phyloP scores from a whole-genome alignment of 2,888 invertebrate species.

The Acleris sparsana region DNA sequence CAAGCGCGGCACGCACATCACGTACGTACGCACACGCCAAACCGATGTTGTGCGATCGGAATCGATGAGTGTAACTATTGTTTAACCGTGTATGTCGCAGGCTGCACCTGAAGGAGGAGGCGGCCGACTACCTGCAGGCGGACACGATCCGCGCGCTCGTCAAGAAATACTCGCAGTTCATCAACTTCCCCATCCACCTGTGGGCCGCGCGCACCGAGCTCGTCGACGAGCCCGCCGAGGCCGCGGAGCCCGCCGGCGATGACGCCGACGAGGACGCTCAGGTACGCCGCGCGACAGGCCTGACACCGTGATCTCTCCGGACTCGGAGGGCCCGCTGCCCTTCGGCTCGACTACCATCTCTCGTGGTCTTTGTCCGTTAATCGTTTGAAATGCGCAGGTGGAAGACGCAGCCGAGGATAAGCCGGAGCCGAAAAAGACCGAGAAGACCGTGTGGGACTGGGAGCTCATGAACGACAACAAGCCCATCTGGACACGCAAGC shows the following conservation, averaged over 20 bases:
- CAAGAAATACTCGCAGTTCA: constrained; percentile 99
- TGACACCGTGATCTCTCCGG: no score
- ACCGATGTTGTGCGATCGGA: no score
- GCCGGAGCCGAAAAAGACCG: constrained; percentile 91
- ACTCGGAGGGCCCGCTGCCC: no score
- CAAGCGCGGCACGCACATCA: constrained; percentile 94
- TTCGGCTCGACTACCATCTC: no score
- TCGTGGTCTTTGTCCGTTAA: no score
- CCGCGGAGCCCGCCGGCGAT: constrained; percentile 51
- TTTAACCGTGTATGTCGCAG: constrained; percentile 64
- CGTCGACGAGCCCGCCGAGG: constrained; percentile 84
- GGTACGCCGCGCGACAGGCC: constrained; percentile 46
- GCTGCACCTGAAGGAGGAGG: constrained; percentile 97
- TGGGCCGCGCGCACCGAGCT: constrained; percentile 92
- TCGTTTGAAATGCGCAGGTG: constrained; percentile 73
- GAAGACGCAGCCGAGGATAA: constrained; percentile 88
- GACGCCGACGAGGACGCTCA: constrained; percentile 80
- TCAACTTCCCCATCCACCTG: constrained; percentile 98
- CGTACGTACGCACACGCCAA: constrained; percentile 64
- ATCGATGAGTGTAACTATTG: no score
- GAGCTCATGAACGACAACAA: constrained; percentile 97
- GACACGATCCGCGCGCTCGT: constrained; percentile 95
- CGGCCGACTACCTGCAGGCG: constrained; percentile 96
- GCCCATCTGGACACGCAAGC: constrained; percentile 99
- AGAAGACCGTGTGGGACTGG: constrained; percentile 99